A percentile compares a stretch with the other conserved stretches of the same genome.
Conservation (phyloP, 2,888 invertebrate genomes). For the Ellobium chinense region DNA sequence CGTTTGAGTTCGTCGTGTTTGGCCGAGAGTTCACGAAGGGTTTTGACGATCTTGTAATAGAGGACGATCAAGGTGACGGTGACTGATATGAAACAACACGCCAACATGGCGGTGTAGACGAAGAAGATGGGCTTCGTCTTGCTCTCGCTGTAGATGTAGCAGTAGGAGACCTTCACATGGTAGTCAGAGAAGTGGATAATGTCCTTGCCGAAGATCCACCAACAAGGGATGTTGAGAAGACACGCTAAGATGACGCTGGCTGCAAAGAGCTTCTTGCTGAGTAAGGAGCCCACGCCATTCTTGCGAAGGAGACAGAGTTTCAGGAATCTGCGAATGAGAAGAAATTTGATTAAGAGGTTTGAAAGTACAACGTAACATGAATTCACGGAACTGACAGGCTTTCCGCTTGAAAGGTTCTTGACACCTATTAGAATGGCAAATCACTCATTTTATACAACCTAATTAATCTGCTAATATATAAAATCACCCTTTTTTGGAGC, state of each 20-base stretch:
- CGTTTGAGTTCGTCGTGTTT: conserved; percentile 46
- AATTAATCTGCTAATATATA: too few relatives aligned
- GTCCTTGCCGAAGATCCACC: conserved; percentile 38
- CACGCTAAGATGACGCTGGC: conserved; percentile 17
- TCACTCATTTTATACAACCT: too few relatives aligned
- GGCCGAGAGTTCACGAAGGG: conserved; percentile 23
- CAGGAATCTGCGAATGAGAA: conserved; percentile 28
- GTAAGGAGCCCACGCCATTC: conserved; percentile 8
- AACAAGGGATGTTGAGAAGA: conserved; percentile 28
- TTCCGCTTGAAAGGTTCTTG: too few relatives aligned
- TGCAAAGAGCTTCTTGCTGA: conserved; percentile 34
- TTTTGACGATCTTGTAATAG: conserved; percentile 35
- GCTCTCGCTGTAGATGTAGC: conserved; percentile 42
- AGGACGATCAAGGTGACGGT: conserved; percentile 37
- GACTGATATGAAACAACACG: conserved; percentile 32
- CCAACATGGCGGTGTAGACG: conserved; percentile 20
- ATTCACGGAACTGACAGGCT: too few relatives aligned
- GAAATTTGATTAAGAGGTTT: too few relatives aligned
- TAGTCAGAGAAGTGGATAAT: conserved; percentile 22
- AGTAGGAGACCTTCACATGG: conserved; percentile 31
- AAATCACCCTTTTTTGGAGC: too few relatives aligned
- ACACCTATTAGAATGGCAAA: too few relatives aligned
- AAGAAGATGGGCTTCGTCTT: conserved; percentile 11
- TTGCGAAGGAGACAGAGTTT: conserved; percentile 39
- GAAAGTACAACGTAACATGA: too few relatives aligned